Percentiles rank a stretch among this genome's conserved stretches.
phyloP scores from a whole-genome alignment of 2,113 vertebrate genomes.

The Ophiodon elongatus region DNA sequence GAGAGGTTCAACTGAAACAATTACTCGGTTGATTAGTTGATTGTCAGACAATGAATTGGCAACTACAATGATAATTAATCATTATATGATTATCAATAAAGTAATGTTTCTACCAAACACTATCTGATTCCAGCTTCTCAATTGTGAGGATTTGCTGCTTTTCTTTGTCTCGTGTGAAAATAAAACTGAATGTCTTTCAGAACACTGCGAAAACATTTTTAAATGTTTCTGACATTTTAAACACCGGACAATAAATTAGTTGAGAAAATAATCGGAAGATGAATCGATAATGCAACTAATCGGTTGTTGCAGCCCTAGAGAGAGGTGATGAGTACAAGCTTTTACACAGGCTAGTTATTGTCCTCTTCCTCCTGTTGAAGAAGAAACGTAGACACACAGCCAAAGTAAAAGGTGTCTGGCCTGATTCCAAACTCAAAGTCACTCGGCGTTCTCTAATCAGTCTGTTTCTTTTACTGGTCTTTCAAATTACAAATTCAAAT shows the following conservation, averaged over 20 bases:
- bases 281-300: neutral
- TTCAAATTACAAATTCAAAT: slow-evolving; percentile 28
- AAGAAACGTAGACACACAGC: slow-evolving; percentile 19
- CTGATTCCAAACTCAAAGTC: slow-evolving; percentile 31
- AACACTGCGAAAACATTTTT: neutral
- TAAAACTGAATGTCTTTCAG: neutral
- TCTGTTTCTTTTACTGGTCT: slow-evolving; percentile 16
- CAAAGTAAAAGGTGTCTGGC: slow-evolving; percentile 32
- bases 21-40: neutral
- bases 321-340: slow-evolving; percentile 13
- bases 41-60: neutral
- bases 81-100: neutral
- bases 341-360: neutral
- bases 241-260: neutral
- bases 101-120: neutral
- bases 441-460: slow-evolving; percentile 16
- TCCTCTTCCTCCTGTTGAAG: slow-evolving; percentile 1
- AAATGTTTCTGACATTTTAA: neutral
- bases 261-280: neutral
- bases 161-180: neutral
- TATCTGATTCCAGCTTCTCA: neutral
- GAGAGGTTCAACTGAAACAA: neutral
- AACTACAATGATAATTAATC: neutral
- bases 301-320: neutral
- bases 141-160: neutral